Percentiles rank a stretch among this genome's conserved stretches.
phyloP scores from a whole-genome alignment of 2,113 vertebrate genomes.

The Irena cyanogastra region DNA sequence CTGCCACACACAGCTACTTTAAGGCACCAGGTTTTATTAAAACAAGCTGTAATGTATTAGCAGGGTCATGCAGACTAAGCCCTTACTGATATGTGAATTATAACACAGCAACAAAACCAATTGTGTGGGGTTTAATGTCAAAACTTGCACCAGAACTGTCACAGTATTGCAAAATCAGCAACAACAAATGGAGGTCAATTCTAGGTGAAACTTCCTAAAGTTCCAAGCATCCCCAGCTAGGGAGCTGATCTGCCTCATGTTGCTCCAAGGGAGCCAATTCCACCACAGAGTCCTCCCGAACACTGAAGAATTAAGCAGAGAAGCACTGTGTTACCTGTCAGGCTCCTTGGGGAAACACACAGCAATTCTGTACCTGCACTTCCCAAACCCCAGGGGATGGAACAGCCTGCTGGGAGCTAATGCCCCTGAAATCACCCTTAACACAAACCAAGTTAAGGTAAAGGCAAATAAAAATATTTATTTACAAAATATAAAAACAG shows the following conservation, averaged over 20 bases:
- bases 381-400: background rate
- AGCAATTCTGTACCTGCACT: background rate
- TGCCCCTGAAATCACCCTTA: constrained; percentile 57
- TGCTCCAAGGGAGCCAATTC: background rate
- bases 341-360: background rate
- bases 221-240: background rate
- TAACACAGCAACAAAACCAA: background rate
- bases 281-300: background rate
- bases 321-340: background rate
- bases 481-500: constrained; percentile 59
- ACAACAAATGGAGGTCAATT: background rate
- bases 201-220: background rate
- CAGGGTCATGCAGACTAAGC: background rate
- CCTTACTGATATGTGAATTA: background rate
- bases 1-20: background rate
- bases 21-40: background rate
- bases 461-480: constrained; percentile 60
- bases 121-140: background rate
- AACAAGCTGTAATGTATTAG: background rate
- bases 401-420: background rate
- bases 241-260: background rate
- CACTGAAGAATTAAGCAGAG: background rate
- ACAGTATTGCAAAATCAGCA: background rate
- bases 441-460: constrained; percentile 62
- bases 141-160: background rate